Conservation (phyloP, 2,888 invertebrate species). For the Galeruca laticollis region DNA sequence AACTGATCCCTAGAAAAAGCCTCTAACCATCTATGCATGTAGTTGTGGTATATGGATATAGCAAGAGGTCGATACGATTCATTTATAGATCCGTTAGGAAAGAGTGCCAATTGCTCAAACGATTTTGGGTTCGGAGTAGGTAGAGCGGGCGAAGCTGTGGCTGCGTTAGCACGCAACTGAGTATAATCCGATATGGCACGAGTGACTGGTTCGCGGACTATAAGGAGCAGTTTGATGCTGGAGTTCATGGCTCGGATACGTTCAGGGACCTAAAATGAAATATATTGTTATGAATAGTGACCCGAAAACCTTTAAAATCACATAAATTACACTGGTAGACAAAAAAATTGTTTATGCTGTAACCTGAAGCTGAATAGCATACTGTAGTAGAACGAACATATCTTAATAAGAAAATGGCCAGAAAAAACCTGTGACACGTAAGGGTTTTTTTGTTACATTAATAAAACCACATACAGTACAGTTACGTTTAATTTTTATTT, state of each 20-base stretch:
- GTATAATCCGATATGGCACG: constrained; percentile 97
- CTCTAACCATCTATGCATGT: constrained; percentile 91
- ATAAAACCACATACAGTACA: too few species aligned
- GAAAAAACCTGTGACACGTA: too few species aligned
- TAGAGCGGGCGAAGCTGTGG: constrained; percentile 76
- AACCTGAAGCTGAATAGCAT: too few species aligned
- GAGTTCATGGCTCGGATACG: constrained; percentile 95
- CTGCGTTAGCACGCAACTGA: constrained; percentile 87
- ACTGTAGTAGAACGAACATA: too few species aligned
- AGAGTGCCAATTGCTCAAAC: constrained; percentile 86
- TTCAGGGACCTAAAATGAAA: constrained; percentile 81
- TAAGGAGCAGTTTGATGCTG: constrained; percentile 89
- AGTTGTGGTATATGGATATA: constrained; percentile 92
- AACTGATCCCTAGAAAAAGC: constrained; percentile 93
- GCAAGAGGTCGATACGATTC: constrained; percentile 85
- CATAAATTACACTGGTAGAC: too few species aligned
- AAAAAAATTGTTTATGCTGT: too few species aligned
- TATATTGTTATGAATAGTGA: too few species aligned
- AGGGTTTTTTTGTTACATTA: too few species aligned
- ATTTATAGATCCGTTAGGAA: constrained; percentile 86
- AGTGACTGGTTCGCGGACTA: constrained; percentile 96
- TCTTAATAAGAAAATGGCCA: too few species aligned
- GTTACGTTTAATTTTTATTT: too few species aligned
- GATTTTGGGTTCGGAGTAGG: constrained; percentile 67
- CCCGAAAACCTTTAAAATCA: too few species aligned